Percentiles rank a stretch among this genome's conserved stretches.
phyloP scores from a whole-genome alignment of 2,888 invertebrate genomes.

The Hoplodrina ambigua region DNA sequence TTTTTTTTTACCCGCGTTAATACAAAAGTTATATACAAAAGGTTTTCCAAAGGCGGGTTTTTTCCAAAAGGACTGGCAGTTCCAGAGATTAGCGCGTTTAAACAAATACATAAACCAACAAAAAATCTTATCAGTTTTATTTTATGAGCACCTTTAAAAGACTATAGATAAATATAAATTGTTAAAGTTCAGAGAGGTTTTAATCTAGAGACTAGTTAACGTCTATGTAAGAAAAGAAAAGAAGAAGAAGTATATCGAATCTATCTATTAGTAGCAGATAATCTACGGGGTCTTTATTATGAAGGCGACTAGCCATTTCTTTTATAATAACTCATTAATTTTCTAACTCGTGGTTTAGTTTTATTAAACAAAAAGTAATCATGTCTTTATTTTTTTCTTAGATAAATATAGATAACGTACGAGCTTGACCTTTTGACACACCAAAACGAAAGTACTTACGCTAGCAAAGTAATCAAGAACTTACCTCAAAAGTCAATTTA shows the following conservation, averaged over 20 bases:
- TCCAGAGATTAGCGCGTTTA: too few relatives aligned
- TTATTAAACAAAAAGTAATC: background rate
- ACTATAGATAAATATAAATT: too few relatives aligned
- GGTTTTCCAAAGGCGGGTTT: too few relatives aligned
- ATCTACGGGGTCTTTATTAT: constrained; percentile 20
- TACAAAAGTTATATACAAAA: too few relatives aligned
- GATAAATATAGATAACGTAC: background rate
- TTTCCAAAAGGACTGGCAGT: too few relatives aligned
- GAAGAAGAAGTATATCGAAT: background rate
- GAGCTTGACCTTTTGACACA: background rate
- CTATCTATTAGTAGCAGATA: constrained; percentile 22
- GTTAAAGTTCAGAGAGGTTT: background rate
- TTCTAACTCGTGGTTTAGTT: constrained; percentile 12
- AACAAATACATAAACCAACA: too few relatives aligned
- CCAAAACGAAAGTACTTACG: background rate
- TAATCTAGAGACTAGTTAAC: background rate
- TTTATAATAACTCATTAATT: constrained; percentile 30
- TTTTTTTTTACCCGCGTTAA: too few relatives aligned
- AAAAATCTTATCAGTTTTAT: too few relatives aligned
- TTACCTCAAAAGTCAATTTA: constrained; percentile 4
- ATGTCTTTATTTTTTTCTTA: background rate
- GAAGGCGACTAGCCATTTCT: constrained; percentile 25
- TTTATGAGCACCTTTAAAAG: too few relatives aligned
- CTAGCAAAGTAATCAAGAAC: background rate
- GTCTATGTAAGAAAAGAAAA: background rate